phyloP scores from a whole-genome alignment of 2,797 vertebrate genomes.

The Sebastes alutus region DNA sequence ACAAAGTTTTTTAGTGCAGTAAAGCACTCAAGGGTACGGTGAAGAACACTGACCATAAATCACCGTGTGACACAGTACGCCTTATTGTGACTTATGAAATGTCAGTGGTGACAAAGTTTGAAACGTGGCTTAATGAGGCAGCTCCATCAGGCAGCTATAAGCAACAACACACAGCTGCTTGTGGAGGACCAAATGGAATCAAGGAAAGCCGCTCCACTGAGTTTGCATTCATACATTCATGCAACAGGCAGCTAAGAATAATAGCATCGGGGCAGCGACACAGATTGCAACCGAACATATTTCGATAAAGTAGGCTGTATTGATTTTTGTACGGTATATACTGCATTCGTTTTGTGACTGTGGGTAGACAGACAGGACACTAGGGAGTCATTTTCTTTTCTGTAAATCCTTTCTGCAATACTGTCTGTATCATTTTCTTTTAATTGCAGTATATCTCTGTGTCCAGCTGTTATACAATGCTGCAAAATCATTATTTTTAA shows the following conservation, averaged over 20 bases:
- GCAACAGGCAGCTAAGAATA: slow-evolving; percentile 29
- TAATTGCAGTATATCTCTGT: not conserved
- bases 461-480: not conserved
- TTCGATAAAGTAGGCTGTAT: not conserved
- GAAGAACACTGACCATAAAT: slow-evolving; percentile 73
- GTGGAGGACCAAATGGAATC: slow-evolving; percentile 43
- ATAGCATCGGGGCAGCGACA: not conserved
- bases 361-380: not conserved
- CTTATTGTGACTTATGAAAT: slow-evolving; percentile 59
- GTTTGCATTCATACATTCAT: slow-evolving; percentile 21
- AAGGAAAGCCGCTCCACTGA: slow-evolving; percentile 34
- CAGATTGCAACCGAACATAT: not conserved
- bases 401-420: not conserved
- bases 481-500: not conserved
- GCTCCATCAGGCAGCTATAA: slow-evolving; percentile 51
- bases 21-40: slow-evolving; percentile 62
- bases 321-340: slow-evolving; percentile 1
- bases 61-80: slow-evolving; percentile 52
- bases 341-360: not conserved
- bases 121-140: slow-evolving; percentile 70
- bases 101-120: slow-evolving; percentile 65
- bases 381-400: not conserved
- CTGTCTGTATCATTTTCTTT: not conserved
- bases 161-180: slow-evolving; percentile 47
- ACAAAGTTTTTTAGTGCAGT: slow-evolving; percentile 56